Base-by-base conservation (phyloP, 2,113 vertebrate genomes). In the Forbesichthys agassizii region DNA sequence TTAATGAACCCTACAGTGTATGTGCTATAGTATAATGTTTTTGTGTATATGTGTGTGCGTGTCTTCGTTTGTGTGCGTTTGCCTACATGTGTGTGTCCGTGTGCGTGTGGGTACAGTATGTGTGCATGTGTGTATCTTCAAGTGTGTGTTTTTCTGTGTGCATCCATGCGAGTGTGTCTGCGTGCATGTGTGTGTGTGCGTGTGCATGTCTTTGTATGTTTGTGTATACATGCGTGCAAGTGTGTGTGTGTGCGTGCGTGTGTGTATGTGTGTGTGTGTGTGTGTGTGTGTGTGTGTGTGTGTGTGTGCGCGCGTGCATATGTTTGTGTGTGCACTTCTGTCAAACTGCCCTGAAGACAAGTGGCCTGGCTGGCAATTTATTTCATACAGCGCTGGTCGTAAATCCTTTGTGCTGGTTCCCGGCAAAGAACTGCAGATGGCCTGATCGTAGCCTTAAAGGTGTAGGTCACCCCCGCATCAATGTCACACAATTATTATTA, bases 381-480 rank as follows among this genome's bases (percentile, higher is more conserved):
- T 88, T 83, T 83, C 74, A 80, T 72, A 77, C 69, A 77, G 73
- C 8, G 16, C 68, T 64, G 79, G 80, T 79, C 82, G 65, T 89
- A 88, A 90, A 87, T 90, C 84, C 75, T 88, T 91, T 90, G 82
- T 84, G 79, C 48, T 60, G 80, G 67, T 77, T 75, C 68, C 67
- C 72, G 71, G 85, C 77, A 75, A 54, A 86, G 75, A 74, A 64
- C 75, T 48, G 73, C 84, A 81, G 73, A 86, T 79, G 69, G 79
- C 79, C 70, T 51, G 61, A 79, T 73, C 69, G 65, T 62, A 78
- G 88, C 87, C 88, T 91, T 86, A 84, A 78, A 90, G 87, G 87
- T 84, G 88, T 91, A 88, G 87, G 89, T 90, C 87, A 91, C 81
- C 85, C 78, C 71, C 51, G 78, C 87, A 87, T 84, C 79, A 78